These are phyloP conservation scores for Nemapogon koenigi DNA, from an alignment of 2,888 invertebrate species.

Conservation along the genomic window DNA sequence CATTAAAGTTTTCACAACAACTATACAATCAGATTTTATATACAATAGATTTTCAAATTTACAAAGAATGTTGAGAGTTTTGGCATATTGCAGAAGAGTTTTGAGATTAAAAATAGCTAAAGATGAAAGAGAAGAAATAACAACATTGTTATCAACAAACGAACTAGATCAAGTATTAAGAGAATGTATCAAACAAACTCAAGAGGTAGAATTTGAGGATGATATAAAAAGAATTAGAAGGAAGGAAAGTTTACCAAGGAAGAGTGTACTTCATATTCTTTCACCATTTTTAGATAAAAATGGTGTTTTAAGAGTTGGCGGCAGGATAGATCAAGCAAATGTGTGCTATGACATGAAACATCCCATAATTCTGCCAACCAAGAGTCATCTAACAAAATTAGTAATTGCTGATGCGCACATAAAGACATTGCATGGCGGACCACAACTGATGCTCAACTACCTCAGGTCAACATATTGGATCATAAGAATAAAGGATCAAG, in stretches of 20 bases:
- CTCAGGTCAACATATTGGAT: constrained; percentile 19
- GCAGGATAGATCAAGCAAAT: constrained; percentile 12
- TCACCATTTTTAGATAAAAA: constrained; percentile 10
- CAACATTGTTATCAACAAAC: not conserved
- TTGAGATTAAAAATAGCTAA: not conserved
- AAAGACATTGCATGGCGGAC: constrained; percentile 20
- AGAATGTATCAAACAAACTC: constrained; percentile 2
- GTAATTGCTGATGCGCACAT: constrained; percentile 16
- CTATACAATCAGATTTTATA: not conserved
- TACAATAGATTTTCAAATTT: constrained; percentile 8
- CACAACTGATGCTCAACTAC: constrained; percentile 18
- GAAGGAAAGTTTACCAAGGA: not conserved
- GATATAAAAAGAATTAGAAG: constrained; percentile 2
- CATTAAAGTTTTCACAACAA: not conserved
- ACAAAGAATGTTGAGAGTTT: not conserved
- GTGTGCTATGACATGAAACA: constrained; percentile 13
- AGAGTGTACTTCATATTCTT: constrained; percentile 1
- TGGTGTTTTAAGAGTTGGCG: constrained; percentile 14
- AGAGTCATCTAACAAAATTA: constrained; percentile 14
- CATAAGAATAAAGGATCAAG: constrained; percentile 9
- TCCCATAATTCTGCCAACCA: constrained; percentile 16
- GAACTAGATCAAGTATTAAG: not conserved
- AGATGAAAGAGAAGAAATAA: not conserved
- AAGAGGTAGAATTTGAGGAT: not conserved
- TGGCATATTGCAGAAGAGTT: constrained; percentile 7